These are phyloP conservation scores for Drosophila kanekoi DNA, from an alignment of 2,888 invertebrate genomes.

Conservation along the genomic window DNA sequence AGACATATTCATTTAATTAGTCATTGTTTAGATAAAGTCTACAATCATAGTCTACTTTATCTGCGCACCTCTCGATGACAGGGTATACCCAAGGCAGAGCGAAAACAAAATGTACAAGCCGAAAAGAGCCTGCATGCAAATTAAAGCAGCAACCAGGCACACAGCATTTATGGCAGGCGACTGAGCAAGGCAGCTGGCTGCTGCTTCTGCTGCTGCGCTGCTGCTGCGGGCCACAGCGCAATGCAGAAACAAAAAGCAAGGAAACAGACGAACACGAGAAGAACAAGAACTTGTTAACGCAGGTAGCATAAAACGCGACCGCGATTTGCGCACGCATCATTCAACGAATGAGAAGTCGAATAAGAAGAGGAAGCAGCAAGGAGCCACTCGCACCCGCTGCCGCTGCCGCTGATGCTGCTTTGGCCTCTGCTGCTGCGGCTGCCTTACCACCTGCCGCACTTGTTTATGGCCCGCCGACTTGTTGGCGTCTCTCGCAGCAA, in stretches of 20 bases:
- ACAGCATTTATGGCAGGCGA: slow-evolving; percentile 46
- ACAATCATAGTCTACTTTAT: neutral
- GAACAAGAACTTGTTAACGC: slow-evolving; percentile 18
- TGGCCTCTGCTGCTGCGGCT: slow-evolving; percentile 9
- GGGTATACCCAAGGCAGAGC: slow-evolving; percentile 2
- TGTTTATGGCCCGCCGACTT: slow-evolving; percentile 71
- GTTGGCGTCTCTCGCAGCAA: slow-evolving; percentile 57
- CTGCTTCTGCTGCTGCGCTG: neutral
- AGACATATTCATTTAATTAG: slow-evolving; percentile 7
- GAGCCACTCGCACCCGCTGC: slow-evolving; percentile 8
- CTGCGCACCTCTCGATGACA: neutral
- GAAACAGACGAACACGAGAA: slow-evolving; percentile 23
- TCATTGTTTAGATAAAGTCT: slow-evolving; percentile 1
- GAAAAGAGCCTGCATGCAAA: slow-evolving; percentile 67
- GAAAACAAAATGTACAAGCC: neutral
- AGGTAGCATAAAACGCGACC: slow-evolving; percentile 39
- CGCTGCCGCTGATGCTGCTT: neutral
- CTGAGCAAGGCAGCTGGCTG: slow-evolving; percentile 34
- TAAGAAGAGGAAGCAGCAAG: slow-evolving; percentile 1
- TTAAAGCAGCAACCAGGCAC: slow-evolving; percentile 70
- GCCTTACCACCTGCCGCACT: slow-evolving; percentile 72
- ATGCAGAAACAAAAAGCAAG: slow-evolving; percentile 1
- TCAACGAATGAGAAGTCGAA: slow-evolving; percentile 18
- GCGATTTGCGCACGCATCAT: slow-evolving; percentile 57
- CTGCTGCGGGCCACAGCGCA: slow-evolving; percentile 4